Conservation (phyloP, 35 echinoderm and acorn worm genomes). For the Heliocidaris tuberculata region DNA sequence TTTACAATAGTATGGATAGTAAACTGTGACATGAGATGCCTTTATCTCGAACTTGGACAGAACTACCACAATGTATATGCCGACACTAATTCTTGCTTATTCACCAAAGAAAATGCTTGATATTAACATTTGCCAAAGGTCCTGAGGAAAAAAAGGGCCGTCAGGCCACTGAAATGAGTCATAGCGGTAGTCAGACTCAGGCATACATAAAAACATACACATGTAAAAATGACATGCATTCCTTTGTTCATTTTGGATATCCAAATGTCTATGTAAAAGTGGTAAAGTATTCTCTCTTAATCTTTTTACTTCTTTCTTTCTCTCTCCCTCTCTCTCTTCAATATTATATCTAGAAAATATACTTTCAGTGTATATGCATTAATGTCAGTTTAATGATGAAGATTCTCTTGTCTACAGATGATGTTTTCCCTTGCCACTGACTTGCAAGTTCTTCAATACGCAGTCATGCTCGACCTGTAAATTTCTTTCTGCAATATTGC, state of each 20-base stretch:
- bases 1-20: too few species aligned
- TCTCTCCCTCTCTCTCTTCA: not conserved
- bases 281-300: too few species aligned
- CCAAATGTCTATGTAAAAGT: too few species aligned
- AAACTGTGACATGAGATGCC: too few species aligned
- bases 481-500: not conserved
- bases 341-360: too few species aligned
- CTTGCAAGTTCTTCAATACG: not conserved
- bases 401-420: not conserved
- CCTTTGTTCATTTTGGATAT: too few species aligned
- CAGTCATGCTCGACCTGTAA: not conserved
- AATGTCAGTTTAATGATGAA: not conserved
- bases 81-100: not conserved
- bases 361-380: too few species aligned
- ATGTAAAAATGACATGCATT: not conserved
- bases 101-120: not conserved
- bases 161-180: not conserved
- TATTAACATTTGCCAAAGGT: not conserved
- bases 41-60: not conserved
- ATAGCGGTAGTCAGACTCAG: not conserved
- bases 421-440: not conserved
- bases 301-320: not conserved
- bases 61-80: not conserved
- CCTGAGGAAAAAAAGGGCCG: not conserved
- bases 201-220: not conserved